Evolutionary conservation across 2,888 invertebrate species (phyloP), one percentile per base, ranked within the genome.

Genomic region (Thyatira batis): DNA sequence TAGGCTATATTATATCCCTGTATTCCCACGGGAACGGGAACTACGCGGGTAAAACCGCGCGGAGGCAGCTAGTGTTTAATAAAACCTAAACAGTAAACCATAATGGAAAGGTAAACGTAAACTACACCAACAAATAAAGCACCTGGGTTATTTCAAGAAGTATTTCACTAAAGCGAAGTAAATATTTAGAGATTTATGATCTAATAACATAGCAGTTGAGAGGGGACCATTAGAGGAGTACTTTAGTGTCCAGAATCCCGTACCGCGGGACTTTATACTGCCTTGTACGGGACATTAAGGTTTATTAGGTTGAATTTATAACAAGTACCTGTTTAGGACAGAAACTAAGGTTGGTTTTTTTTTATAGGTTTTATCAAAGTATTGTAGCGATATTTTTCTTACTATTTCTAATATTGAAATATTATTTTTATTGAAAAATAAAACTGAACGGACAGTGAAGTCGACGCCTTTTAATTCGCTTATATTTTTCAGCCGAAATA

Each of bases 141-240:
- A 51, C 39, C 54, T 58, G 61, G 52, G 39, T 17, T 39, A 39
- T 63, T 64, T 69, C 58, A 60, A 61, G 66, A 69, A 60, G 62
- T 60, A 72, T 67, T 69, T 69, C 67, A 69, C 69, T 72, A 62
- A 61, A 60, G 62, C 52, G 45, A 28, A 21, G 60, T 60, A 67
- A 65, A 71, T 61, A 69, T 73, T 73, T 71, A 71, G 68, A 74
- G 80, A 81, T 81, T 81, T 82, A 81, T 76, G 63, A 68, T 54
- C 71, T 79, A 78, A 81, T 81, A 81, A 80, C 71, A 67, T 60
- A 69, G 58, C 39, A 65, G 67, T 63, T 67, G 65, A 71, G 63
- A 57, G 74, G 60, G 60, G 52, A 65, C 76, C 71, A 75, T 73
- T 73, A 79, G 75, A 69, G 65, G 58, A 70, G 39, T 39, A 39